Evolutionary conservation across 1,140 invertebrate species (phyloP), one percentile per base, ranked within the genome.

Genomic region (Scaptomyza montana): DNA sequence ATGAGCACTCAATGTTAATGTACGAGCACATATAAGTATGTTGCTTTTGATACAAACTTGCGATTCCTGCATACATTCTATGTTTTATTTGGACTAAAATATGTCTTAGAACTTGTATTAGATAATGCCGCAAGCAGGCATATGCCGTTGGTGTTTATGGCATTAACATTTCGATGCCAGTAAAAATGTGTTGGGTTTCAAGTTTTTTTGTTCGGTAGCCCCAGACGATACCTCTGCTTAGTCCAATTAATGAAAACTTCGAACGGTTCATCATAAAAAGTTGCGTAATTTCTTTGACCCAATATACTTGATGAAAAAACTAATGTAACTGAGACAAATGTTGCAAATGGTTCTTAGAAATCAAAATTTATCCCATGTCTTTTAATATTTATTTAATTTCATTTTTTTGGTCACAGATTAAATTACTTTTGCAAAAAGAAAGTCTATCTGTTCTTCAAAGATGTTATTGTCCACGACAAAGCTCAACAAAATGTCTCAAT

Each of bases 401-500:
- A 30, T 30, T 7, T 5, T 5, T 30, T 30, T 30, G 30, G 30
- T 30, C 21, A 25, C 2, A 25, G 21, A 1, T 25, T 3, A 25
- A 25, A 25, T 25, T 3, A 25, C 21, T 25, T 16, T 16, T 30
- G 5, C 28, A 30, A 33, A 33, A 33, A 33, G 30, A 33, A 41
- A 2, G 2, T 3, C 9, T 41, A 12, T 41, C 1, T 41, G 39
- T 41, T 41, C 9, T 41, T 12, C 12, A 10, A 41, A 41, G 10
- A 10, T 33, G 30, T 33, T 33, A 5, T 33, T 33, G 39, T 2
- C 39, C 39, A 2, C 39, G 4, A n/a, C 39, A 43, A 8, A 33
- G 19, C 21, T 25, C 43, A n/a, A 47, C 43, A 59, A 59, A 59
- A 5, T 33, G 28, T 41, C n/a, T n/a, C 21, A 57, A 57, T 30